Evolutionary conservation across 2,113 vertebrate genomes (phyloP).

Genomic region (Cyanoliseus patagonus): DNA sequence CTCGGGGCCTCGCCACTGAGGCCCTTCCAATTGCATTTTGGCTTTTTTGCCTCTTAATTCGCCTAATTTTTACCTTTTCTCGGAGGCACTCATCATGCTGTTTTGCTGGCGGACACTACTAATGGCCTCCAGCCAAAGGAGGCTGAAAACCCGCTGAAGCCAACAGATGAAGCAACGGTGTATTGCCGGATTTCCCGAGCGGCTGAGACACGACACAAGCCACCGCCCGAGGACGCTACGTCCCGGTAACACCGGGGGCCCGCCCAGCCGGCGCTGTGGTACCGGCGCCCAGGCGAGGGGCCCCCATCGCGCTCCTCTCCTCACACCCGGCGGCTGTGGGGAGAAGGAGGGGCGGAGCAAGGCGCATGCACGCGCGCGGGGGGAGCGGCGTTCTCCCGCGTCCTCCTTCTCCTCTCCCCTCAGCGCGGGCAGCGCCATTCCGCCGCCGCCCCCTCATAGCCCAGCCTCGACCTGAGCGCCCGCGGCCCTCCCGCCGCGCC

Average conservation of each 20-base stretch:
- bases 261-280: too few relatives aligned
- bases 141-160: neutral
- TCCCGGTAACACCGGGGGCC: neutral
- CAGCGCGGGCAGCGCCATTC: neutral
- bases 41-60: neutral
- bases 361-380: neutral
- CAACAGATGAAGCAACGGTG: neutral
- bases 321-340: neutral
- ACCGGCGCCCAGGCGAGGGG: neutral
- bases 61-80: neutral
- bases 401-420: neutral
- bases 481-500: neutral
- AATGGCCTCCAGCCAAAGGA: neutral
- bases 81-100: neutral
- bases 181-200: neutral
- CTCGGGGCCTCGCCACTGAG: accelerated
- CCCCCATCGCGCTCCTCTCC: too few relatives aligned
- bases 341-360: neutral
- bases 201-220: neutral
- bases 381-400: neutral
- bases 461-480: neutral
- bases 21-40: neutral
- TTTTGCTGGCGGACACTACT: neutral
- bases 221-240: neutral
- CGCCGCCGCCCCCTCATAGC: neutral